A percentile compares a stretch with the other conserved stretches of the same genome.
phyloP scores from a whole-genome alignment of 1,140 invertebrate genomes.

The Neoseiulus cucumeris region DNA sequence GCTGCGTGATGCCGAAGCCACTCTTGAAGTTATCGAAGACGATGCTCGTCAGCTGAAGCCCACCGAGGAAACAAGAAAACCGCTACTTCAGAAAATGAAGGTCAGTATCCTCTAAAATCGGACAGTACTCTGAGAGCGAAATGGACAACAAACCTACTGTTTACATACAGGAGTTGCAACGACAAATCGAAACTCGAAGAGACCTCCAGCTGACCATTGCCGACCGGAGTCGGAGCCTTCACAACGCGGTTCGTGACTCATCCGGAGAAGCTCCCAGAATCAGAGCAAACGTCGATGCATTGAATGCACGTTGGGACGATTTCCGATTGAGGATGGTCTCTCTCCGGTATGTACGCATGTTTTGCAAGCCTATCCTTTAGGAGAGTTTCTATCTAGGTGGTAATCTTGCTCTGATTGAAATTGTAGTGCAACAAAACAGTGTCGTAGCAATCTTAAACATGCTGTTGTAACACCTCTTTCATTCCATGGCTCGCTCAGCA shows the following conservation, averaged over 20 bases:
- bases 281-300: slow-evolving; percentile 73
- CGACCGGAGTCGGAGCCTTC: slow-evolving; percentile 42
- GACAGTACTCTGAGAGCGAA: too few relatives aligned
- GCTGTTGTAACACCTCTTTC: too few relatives aligned
- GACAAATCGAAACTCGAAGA: slow-evolving; percentile 78
- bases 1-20: slow-evolving; percentile 70
- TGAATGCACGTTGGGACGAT: slow-evolving; percentile 88
- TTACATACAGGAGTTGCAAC: slow-evolving; percentile 59
- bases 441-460: too few relatives aligned
- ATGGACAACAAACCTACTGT: too few relatives aligned
- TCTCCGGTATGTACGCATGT: slow-evolving; percentile 64
- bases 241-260: slow-evolving; percentile 13
- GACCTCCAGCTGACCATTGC: slow-evolving; percentile 72
- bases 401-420: too few relatives aligned
- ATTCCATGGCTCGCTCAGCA: slow-evolving; percentile 37
- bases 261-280: slow-evolving; percentile 81
- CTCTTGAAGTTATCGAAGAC: slow-evolving; percentile 56
- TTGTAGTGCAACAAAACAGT: too few relatives aligned
- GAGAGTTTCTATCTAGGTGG: too few relatives aligned
- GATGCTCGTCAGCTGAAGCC: slow-evolving; percentile 40
- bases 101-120: background rate
- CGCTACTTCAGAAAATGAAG: background rate
- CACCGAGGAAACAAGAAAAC: slow-evolving; percentile 20
- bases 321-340: slow-evolving; percentile 74
- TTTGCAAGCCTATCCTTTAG: too few relatives aligned